phyloP scores from a whole-genome alignment of 2,113 vertebrate species.

The Rhinogobius similis region DNA sequence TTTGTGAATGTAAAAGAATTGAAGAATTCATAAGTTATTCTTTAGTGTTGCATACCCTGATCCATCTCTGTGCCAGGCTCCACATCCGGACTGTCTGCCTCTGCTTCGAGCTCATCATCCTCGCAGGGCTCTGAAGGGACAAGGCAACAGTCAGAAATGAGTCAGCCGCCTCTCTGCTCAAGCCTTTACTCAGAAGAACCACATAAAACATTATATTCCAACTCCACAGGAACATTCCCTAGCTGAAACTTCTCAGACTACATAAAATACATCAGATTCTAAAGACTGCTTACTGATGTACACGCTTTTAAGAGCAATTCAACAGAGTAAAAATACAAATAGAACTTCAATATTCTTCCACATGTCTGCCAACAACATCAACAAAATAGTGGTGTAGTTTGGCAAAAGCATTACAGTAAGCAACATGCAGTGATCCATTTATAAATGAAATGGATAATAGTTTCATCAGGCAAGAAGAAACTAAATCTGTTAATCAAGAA shows the following conservation, averaged over 20 bases:
- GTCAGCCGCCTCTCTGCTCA: neutral
- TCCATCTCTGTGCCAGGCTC: constrained; percentile 91
- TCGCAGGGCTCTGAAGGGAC: constrained; percentile 81
- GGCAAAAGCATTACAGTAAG: constrained; percentile 55
- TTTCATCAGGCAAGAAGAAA: constrained; percentile 35
- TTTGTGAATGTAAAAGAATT: constrained; percentile 9
- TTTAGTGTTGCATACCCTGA: constrained; percentile 78
- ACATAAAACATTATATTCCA: neutral
- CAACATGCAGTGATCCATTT: constrained; percentile 69
- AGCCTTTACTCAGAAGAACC: constrained; percentile 5
- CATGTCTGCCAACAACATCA: neutral
- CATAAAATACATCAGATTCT: constrained; percentile 5
- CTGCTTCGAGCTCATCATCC: constrained; percentile 84
- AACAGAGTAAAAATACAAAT: neutral
- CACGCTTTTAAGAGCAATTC: constrained; percentile 14
- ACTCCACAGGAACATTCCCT: constrained; percentile 21
- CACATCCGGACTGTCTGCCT: constrained; percentile 84
- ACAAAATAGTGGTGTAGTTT: constrained; percentile 19
- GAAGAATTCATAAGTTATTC: constrained; percentile 1
- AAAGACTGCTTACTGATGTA: constrained; percentile 12
- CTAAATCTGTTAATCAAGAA: constrained; percentile 30
- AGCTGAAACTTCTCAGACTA: constrained; percentile 13
- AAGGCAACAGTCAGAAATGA: constrained; percentile 21
- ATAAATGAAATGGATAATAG: constrained; percentile 43
- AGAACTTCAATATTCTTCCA: neutral